Base-by-base conservation (phyloP, 2,888 invertebrate genomes). In the Himalopsyche tibetana region DNA sequence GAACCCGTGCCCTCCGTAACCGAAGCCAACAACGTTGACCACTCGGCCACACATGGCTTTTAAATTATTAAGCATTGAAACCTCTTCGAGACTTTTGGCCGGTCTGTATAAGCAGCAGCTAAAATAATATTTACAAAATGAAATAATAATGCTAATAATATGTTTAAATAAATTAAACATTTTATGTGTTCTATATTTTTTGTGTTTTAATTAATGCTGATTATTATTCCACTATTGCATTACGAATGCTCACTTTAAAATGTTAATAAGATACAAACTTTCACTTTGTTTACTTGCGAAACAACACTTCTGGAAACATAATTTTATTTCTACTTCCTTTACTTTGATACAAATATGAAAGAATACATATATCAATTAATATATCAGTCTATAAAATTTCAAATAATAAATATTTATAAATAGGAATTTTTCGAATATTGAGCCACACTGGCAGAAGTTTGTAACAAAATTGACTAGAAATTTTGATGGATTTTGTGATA, bases 151-250 rank as follows among this genome's bases (percentile, higher is more conserved):
- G 55, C n/a, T 55, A 55, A 55, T 55, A 56, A 56, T 19, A 63
- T 19, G n/a, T n/a, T 63, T 19, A 63, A 63, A 63, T 63, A 63
- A 63, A 63, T 63, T 63, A 63, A 63, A 63, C 12, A 51, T 19
- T 63, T 63, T 63, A 63, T 63, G 63, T 63, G 63, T 63, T 63
- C 63, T 28, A 63, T 28, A 63, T 63, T 63, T 63, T 63, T 17
- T 56, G 11, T 11, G 63, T 11, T 63, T 63, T 19, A 63, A 63
- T 63, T 28, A 63, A 8, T 11, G 28, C 8, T 28, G 11, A 9
- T 63, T 63, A 19, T 17, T 63, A 63, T 63, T 63, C 28, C 28
- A 63, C 28, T 63, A 63, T 15, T 63, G 9, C 11, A 19, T 28
- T 63, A 28, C 63, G n/a, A n/a, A n/a, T 63, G 63, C 63, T n/a